Evolutionary conservation across 2,888 invertebrate genomes (phyloP).

Genomic region (Xestia xanthographa): DNA sequence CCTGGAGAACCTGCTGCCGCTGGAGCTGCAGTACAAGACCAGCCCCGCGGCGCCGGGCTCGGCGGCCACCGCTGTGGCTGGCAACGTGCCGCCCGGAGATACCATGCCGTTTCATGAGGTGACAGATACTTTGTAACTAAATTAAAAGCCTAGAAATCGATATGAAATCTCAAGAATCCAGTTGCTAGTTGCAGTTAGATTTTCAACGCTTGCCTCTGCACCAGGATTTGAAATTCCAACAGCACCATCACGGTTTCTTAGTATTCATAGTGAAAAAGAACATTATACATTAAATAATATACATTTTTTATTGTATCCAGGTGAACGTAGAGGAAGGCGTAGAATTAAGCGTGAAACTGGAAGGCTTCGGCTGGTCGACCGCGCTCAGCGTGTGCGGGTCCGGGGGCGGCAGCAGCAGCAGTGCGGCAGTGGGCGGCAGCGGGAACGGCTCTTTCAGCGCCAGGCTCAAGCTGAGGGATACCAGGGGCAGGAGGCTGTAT

Average conservation of each 20-base stretch:
- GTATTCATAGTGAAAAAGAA: no score
- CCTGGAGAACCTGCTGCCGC: conserved; percentile 96
- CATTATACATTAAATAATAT: no score
- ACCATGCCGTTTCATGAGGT: conserved; percentile 85
- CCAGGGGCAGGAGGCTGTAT: conserved; percentile 93
- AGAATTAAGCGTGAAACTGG: conserved; percentile 94
- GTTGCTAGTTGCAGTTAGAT: no score
- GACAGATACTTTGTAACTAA: not conserved
- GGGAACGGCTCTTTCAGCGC: conserved; percentile 90
- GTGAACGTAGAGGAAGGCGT: conserved; percentile 93
- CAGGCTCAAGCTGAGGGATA: conserved; percentile 94
- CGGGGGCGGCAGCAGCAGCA: conserved; percentile 87
- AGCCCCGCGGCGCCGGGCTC: conserved; percentile 69
- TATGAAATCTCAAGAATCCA: no score
- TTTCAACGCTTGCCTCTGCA: no score
- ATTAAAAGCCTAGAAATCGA: no score
- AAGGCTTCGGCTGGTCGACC: conserved; percentile 95
- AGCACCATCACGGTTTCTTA: no score
- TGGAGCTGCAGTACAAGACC: conserved; percentile 92
- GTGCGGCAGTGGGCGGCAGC: conserved; percentile 57
- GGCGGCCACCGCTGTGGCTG: conserved; percentile 70
- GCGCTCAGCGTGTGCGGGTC: conserved; percentile 90
- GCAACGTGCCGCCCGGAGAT: conserved; percentile 82
- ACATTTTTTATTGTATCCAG: conserved; percentile 77
- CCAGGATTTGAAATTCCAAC: no score